These are phyloP conservation scores for Astropecten irregularis DNA, from an alignment of 53 echinoderm and acorn worm genomes.

Conservation along the genomic window DNA sequence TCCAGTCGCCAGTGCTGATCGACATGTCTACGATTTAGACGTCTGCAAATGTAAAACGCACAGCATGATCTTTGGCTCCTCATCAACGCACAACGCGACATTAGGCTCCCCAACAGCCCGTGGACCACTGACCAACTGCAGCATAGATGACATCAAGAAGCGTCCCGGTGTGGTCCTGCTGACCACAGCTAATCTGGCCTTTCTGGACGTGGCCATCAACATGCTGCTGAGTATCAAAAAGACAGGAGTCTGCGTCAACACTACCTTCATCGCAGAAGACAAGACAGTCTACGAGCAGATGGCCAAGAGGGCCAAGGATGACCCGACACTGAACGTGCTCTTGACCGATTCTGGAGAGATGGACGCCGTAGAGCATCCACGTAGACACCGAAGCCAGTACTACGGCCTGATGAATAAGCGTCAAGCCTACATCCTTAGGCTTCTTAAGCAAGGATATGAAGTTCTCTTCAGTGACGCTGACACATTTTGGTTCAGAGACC, in stretches of 20 bases:
- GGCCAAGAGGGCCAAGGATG: background rate
- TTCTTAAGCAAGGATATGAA: constrained; percentile 21
- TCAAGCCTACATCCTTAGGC: background rate
- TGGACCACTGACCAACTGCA: background rate
- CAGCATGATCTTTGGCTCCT: too few species aligned
- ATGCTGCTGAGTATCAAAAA: background rate
- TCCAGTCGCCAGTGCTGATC: too few species aligned
- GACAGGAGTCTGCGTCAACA: background rate
- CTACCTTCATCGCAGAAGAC: background rate
- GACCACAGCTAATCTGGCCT: background rate
- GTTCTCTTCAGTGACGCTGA: constrained; percentile 30
- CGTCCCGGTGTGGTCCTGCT: background rate
- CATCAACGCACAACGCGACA: too few species aligned
- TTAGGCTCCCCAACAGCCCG: too few species aligned
- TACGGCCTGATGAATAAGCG: background rate
- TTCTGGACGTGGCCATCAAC: background rate
- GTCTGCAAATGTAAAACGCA: too few species aligned
- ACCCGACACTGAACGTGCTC: background rate
- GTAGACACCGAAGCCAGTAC: too few species aligned
- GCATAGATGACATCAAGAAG: background rate
- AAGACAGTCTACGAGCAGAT: background rate
- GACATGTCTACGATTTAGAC: too few species aligned
- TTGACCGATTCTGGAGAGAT: background rate
- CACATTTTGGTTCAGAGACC: constrained; percentile 1
- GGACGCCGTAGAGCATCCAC: background rate